Conservation (phyloP, 2,797 vertebrate genomes). For the Channa striata region DNA sequence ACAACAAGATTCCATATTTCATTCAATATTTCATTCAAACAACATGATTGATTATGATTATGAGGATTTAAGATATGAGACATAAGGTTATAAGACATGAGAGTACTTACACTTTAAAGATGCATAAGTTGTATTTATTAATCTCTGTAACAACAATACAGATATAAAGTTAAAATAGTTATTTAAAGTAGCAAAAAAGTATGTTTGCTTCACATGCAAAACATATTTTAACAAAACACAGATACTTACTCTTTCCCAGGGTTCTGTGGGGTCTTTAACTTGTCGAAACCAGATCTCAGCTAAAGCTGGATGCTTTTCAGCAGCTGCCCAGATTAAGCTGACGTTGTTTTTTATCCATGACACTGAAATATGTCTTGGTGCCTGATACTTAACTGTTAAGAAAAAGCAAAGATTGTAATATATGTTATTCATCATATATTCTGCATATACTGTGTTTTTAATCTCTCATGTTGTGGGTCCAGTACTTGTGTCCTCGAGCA, state of each 20-base stretch:
- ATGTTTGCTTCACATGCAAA: not conserved
- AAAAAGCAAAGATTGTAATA: slow-evolving; percentile 4
- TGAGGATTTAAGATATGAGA: not conserved
- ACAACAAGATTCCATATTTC: no score
- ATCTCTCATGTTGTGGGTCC: not conserved
- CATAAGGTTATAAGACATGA: not conserved
- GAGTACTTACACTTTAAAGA: slow-evolving; percentile 51
- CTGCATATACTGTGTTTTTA: not conserved
- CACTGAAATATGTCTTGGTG: slow-evolving; percentile 43
- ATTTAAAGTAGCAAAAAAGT: not conserved
- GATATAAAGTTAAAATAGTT: not conserved
- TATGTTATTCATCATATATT: not conserved
- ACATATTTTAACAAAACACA: not conserved
- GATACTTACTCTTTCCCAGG: slow-evolving; percentile 58
- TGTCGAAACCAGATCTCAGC: slow-evolving; percentile 51
- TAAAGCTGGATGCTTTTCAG: slow-evolving; percentile 23
- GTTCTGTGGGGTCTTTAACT: not conserved
- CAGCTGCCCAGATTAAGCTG: slow-evolving; percentile 47
- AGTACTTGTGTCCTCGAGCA: slow-evolving; percentile 59
- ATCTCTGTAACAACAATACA: slow-evolving; percentile 48
- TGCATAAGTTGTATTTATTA: slow-evolving; percentile 7
- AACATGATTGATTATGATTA: no score
- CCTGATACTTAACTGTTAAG: slow-evolving; percentile 72
- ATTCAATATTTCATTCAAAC: no score
- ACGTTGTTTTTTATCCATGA: slow-evolving; percentile 62